Percentiles rank a stretch among this genome's conserved stretches.
Conservation (phyloP, 2,113 vertebrate species). For the Melanotaenia duboulayi region DNA sequence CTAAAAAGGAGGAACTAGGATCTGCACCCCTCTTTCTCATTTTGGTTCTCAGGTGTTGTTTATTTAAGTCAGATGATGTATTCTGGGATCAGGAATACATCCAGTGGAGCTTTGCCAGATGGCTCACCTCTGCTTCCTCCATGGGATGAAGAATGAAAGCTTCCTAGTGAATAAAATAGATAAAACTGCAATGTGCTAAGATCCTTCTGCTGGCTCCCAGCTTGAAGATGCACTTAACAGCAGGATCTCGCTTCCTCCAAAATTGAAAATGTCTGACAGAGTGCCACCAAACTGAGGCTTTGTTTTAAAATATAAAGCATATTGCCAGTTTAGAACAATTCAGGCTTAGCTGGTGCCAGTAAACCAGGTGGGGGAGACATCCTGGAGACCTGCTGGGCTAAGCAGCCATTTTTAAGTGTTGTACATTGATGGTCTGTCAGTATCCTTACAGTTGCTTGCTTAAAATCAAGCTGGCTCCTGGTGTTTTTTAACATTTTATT, state of each 20-base stretch:
- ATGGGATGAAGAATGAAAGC: conserved; percentile 43
- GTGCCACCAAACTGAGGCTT: conserved; percentile 18
- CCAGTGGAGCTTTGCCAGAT: conserved; percentile 55
- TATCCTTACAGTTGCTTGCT: not conserved
- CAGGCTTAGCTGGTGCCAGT: not conserved
- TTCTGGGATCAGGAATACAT: conserved; percentile 35
- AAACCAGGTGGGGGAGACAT: conserved; percentile 31
- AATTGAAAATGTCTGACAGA: conserved; percentile 41
- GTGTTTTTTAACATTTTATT: not conserved
- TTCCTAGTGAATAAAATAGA: conserved; percentile 31
- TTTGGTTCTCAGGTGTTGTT: conserved; percentile 61
- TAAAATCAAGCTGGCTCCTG: not conserved
- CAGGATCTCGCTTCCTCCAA: conserved; percentile 40
- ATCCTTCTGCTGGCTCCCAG: conserved; percentile 40
- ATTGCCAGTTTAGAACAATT: conserved; percentile 30
- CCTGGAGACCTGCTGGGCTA: conserved; percentile 4
- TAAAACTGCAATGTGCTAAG: conserved; percentile 40
- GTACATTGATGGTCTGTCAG: conserved; percentile 1
- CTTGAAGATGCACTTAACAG: conserved; percentile 50
- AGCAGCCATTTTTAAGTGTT: not conserved
- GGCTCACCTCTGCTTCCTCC: conserved; percentile 56
- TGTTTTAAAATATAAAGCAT: conserved; percentile 29
- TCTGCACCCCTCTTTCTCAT: not conserved
- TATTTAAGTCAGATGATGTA: conserved; percentile 44
- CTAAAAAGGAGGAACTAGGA: not conserved